These are phyloP conservation scores for Macrophya alboannulata DNA, from an alignment of 2,888 invertebrate species.

Conservation along the genomic window DNA sequence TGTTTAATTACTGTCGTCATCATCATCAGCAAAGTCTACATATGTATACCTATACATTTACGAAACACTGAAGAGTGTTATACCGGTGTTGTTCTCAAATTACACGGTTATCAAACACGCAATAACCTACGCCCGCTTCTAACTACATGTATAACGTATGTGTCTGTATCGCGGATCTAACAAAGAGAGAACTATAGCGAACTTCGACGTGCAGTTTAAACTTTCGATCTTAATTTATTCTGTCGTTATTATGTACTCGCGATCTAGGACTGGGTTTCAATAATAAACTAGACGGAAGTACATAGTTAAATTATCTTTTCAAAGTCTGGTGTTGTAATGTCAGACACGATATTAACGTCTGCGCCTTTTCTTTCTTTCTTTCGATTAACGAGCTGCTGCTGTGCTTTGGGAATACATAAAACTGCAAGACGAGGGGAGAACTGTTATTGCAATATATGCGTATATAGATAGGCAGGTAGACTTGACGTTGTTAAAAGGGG, in stretches of 20 bases:
- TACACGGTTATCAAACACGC: constrained; percentile 45
- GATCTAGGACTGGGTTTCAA: neutral
- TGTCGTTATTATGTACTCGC: neutral
- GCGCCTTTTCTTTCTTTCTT: neutral
- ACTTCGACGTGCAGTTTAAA: neutral
- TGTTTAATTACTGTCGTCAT: constrained; percentile 4
- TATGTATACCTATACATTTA: neutral
- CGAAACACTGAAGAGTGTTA: neutral
- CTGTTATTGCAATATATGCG: neutral
- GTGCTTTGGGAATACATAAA: constrained; percentile 19
- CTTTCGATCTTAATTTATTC: constrained; percentile 23
- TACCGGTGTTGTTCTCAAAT: constrained; percentile 35
- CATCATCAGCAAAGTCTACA: neutral
- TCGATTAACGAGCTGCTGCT: neutral
- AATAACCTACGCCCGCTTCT: neutral
- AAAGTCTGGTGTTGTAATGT: no score
- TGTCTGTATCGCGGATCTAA: neutral
- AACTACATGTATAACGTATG: neutral
- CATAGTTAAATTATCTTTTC: neutral
- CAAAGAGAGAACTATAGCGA: constrained; percentile 17
- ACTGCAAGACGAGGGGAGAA: neutral
- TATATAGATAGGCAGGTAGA: neutral
- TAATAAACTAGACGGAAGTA: neutral
- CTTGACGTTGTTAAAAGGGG: neutral
- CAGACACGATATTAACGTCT: neutral